These are phyloP conservation scores for Rutpela maculata DNA, from an alignment of 2,888 invertebrate species.

Conservation along the genomic window DNA sequence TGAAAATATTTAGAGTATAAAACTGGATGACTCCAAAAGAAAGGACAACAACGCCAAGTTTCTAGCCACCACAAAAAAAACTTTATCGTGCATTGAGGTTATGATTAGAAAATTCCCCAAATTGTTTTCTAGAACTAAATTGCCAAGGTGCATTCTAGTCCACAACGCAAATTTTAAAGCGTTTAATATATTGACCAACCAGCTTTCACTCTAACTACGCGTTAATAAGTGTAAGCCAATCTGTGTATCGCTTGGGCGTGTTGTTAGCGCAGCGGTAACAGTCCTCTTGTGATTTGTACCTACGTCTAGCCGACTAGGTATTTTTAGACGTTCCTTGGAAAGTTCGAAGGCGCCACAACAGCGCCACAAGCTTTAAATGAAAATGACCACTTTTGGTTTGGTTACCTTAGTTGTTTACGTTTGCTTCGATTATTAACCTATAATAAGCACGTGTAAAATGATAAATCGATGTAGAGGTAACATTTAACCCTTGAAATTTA, in stretches of 20 bases:
- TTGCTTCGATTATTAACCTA: constrained; percentile 41
- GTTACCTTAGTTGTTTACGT: neutral
- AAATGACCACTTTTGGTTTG: constrained; percentile 35
- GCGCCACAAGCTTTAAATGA: neutral
- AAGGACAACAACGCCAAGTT: constrained; percentile 14
- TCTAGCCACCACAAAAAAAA: constrained; percentile 8
- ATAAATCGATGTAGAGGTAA: neutral
- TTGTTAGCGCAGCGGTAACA: neutral
- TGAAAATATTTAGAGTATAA: neutral
- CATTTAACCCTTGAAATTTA: neutral
- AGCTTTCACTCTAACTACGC: neutral
- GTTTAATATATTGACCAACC: neutral
- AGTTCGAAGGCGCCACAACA: neutral
- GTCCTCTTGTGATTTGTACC: neutral
- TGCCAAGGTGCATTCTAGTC: neutral
- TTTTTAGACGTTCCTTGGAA: neutral
- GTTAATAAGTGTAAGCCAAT: neutral
- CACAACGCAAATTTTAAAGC: neutral
- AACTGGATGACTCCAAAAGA: constrained; percentile 8
- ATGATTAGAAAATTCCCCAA: constrained; percentile 3
- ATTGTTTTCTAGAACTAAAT: neutral
- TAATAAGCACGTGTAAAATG: constrained; percentile 46
- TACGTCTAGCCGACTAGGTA: neutral
- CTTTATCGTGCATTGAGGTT: neutral
- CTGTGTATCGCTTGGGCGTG: neutral